Evolutionary conservation across 2,113 vertebrate genomes (phyloP).

Genomic region (Protobothrops mucrosquamatus): DNA sequence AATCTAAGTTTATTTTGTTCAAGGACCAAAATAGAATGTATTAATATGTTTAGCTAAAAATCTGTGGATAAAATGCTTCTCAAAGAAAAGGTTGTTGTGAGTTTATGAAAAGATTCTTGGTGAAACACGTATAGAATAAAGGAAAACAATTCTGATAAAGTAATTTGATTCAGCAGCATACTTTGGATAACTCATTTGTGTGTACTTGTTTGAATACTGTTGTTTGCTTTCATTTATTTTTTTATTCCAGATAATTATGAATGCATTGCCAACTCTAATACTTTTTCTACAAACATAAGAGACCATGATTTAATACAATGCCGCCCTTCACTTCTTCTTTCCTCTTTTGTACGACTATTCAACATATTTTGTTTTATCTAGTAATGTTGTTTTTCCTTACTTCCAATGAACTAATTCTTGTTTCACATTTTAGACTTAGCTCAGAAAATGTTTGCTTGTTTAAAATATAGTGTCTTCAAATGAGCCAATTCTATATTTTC

Average conservation of each 20-base stretch:
- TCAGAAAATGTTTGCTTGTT: not conserved
- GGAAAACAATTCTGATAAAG: slow-evolving; percentile 16
- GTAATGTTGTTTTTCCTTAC: not conserved
- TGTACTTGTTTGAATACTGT: slow-evolving; percentile 8
- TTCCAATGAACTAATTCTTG: not conserved
- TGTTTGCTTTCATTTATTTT: slow-evolving; percentile 12
- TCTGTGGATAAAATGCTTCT: not conserved
- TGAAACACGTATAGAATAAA: slow-evolving; percentile 23
- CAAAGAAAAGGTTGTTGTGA: not conserved
- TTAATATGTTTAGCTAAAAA: slow-evolving; percentile 14
- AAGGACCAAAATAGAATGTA: not conserved
- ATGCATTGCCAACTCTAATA: not conserved
- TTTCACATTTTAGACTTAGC: not conserved
- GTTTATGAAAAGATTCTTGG: not conserved
- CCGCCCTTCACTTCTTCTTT: not conserved
- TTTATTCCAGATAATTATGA: not conserved
- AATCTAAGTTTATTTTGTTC: not conserved
- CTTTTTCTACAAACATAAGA: not conserved
- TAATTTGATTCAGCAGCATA: slow-evolving; percentile 8
- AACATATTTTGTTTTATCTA: not conserved
- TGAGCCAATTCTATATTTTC: not conserved
- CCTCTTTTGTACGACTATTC: not conserved
- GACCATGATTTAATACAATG: not conserved
- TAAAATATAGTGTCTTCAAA: not conserved
- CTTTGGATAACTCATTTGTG: slow-evolving; percentile 9